A percentile compares a stretch with the other conserved stretches of the same genome.
phyloP scores from a whole-genome alignment of 2,888 invertebrate species.

The Agrotis exclamationis region DNA sequence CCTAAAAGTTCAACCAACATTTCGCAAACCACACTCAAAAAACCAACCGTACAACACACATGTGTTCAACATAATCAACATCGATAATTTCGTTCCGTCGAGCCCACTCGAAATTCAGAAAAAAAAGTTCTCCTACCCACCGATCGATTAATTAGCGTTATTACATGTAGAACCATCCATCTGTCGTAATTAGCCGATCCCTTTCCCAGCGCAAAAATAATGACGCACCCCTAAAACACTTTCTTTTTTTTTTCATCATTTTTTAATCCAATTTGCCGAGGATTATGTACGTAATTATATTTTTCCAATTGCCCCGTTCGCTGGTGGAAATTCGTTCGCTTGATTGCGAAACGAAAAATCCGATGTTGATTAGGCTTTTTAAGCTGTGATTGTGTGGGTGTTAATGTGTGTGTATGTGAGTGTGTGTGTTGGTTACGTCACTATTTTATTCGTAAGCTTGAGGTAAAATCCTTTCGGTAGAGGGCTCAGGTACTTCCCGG shows the following conservation, averaged over 20 bases:
- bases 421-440: slow-evolving; percentile 54
- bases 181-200: slow-evolving; percentile 90
- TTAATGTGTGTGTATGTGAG: slow-evolving; percentile 42
- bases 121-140: slow-evolving; percentile 76
- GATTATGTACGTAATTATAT: slow-evolving; percentile 92
- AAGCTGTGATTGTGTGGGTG: slow-evolving; percentile 74
- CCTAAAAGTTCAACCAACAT: slow-evolving; percentile 12
- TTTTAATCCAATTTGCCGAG: slow-evolving; percentile 91
- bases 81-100: slow-evolving; percentile 62
- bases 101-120: slow-evolving; percentile 70
- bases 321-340: slow-evolving; percentile 84
- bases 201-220: slow-evolving; percentile 89
- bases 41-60: slow-evolving; percentile 22
- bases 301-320: slow-evolving; percentile 88
- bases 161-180: slow-evolving; percentile 89
- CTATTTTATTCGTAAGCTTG: slow-evolving; percentile 25
- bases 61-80: slow-evolving; percentile 54
- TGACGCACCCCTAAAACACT: slow-evolving; percentile 90
- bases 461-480: slow-evolving; percentile 17
- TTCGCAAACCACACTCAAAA: slow-evolving; percentile 22
- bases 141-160: slow-evolving; percentile 90
- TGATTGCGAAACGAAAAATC: slow-evolving; percentile 88
- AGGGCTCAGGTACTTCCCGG: slow-evolving; percentile 37
- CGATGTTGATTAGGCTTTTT: slow-evolving; percentile 88
- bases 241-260: slow-evolving; percentile 88